Conservation (phyloP, 2,888 invertebrate species). For the Tetragonisca angustula region DNA sequence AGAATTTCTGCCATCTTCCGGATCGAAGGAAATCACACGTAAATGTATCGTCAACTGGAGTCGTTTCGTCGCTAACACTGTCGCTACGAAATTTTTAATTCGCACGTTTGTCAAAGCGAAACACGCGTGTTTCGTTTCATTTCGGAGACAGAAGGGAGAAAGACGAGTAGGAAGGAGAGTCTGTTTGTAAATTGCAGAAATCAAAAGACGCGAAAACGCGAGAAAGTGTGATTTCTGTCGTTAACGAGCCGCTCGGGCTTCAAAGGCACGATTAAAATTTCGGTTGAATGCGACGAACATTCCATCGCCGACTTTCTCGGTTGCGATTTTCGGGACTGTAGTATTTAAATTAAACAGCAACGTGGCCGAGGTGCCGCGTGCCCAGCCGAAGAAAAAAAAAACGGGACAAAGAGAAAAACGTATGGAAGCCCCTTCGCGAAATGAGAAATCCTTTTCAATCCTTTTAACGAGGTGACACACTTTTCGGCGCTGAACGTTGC, state of each 20-base stretch:
- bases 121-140: not conserved
- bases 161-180: no score
- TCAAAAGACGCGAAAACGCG: not conserved
- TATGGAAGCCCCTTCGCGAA: conserved; percentile 22
- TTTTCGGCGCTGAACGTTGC: conserved; percentile 20
- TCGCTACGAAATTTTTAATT: not conserved
- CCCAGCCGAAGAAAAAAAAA: not conserved
- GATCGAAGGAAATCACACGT: not conserved
- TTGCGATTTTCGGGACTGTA: not conserved
- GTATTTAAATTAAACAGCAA: not conserved
- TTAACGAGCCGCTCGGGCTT: not conserved
- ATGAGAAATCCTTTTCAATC: conserved; percentile 50
- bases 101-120: not conserved
- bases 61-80: not conserved
- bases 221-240: no score
- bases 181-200: not conserved
- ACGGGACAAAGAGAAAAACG: conserved; percentile 14
- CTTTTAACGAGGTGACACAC: conserved; percentile 49
- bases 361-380: not conserved
- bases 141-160: not conserved
- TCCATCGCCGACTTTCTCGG: not conserved
- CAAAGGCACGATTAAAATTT: not conserved
- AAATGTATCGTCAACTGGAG: not conserved
- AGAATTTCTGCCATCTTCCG: no score
- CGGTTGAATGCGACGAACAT: not conserved